Percentiles rank a stretch among this genome's conserved stretches.
phyloP scores from a whole-genome alignment of 2,888 invertebrate genomes.

The Orthosia gracilis region DNA sequence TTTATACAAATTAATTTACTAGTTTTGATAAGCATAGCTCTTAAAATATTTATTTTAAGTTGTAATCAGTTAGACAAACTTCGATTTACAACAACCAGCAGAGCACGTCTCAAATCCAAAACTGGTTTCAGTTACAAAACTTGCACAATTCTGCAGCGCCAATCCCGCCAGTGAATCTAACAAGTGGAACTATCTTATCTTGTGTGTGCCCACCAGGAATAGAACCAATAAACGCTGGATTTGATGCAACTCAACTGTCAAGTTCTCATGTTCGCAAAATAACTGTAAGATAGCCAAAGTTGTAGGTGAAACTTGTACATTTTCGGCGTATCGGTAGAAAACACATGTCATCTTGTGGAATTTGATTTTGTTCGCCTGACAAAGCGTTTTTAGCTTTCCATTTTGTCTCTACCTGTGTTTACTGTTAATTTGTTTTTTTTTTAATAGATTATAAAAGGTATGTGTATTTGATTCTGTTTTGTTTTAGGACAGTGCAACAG shows the following conservation, averaged over 20 bases:
- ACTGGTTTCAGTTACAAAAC: constrained; percentile 22
- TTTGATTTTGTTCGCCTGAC: neutral
- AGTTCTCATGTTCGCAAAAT: constrained; percentile 12
- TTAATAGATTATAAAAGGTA: too few species aligned
- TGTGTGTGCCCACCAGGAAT: constrained; percentile 49
- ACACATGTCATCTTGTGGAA: too few species aligned
- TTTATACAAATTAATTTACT: too few species aligned
- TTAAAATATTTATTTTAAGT: too few species aligned
- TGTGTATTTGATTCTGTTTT: too few species aligned
- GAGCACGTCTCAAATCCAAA: neutral
- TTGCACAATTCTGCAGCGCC: constrained; percentile 10
- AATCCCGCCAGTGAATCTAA: neutral
- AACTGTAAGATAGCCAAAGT: constrained; percentile 16
- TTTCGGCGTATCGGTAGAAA: neutral
- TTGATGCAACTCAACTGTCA: constrained; percentile 17
- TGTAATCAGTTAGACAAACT: neutral
- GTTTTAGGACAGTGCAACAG: too few species aligned
- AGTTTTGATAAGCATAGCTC: too few species aligned
- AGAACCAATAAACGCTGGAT: constrained; percentile 53
- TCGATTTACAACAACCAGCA: constrained; percentile 5
- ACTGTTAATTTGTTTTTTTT: too few species aligned
- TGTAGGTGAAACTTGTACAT: neutral
- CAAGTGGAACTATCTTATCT: neutral
- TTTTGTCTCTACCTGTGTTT: too few species aligned
- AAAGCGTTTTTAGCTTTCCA: too few species aligned